Percentiles rank a stretch among this genome's conserved stretches.
These are phyloP conservation scores for Brachionus asplanchnoidis DNA, from an alignment of 1,140 invertebrate species.

Conservation along the genomic window DNA sequence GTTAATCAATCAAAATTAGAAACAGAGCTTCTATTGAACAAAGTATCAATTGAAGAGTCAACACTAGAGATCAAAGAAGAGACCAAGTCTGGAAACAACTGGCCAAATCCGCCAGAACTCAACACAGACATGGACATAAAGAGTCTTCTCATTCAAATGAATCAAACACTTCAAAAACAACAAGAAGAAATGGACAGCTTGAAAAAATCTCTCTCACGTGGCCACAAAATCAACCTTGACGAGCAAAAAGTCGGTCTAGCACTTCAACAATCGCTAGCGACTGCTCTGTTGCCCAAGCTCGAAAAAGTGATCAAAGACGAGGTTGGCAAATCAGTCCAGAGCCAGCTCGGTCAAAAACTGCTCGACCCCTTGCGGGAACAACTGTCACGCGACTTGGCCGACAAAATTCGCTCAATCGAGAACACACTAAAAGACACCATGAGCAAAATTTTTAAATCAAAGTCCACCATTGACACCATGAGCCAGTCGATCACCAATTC, in stretches of 20 bases:
- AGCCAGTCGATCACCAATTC: conserved; percentile 65
- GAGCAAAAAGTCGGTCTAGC: conserved; percentile 46
- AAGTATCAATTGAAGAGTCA: not conserved
- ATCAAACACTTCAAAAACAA: not conserved
- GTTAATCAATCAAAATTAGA: not conserved
- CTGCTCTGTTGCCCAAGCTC: conserved; percentile 48
- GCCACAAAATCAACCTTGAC: not conserved
- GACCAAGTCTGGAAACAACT: not conserved
- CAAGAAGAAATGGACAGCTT: conserved; percentile 5
- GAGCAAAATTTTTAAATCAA: conserved; percentile 68
- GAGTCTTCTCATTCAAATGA: conserved; percentile 1
- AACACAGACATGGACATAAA: conserved; percentile 7
- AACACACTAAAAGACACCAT: conserved; percentile 72
- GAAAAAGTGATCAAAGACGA: conserved; percentile 49
- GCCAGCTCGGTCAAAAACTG: conserved; percentile 51
- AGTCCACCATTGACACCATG: conserved; percentile 70
- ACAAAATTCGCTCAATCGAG: conserved; percentile 69
- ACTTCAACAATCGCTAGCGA: conserved; percentile 50
- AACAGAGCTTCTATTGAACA: not conserved
- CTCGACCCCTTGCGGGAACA: conserved; percentile 67
- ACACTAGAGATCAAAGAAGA: not conserved
- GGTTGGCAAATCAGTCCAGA: conserved; percentile 47
- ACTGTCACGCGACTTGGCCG: conserved; percentile 66
- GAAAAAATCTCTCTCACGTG: not conserved
- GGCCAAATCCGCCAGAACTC: conserved; percentile 16